A percentile compares a stretch with the other conserved stretches of the same genome.
Conservation (phyloP, 2,888 invertebrate species). For the Drosophila neonasuta region DNA sequence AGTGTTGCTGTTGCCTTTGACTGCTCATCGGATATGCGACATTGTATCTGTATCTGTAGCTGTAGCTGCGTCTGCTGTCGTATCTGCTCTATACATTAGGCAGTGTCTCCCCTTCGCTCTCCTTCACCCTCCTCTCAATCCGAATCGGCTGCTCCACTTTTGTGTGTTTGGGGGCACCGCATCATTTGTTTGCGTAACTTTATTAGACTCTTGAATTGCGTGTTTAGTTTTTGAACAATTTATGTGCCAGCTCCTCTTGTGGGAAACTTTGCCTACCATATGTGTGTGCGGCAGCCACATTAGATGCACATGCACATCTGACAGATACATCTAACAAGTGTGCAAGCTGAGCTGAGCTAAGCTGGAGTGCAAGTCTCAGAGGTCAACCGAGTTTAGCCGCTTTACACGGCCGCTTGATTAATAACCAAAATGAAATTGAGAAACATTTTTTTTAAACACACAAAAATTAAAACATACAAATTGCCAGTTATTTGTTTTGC, state of each 20-base stretch:
- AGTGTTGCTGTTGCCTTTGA: constrained; percentile 41
- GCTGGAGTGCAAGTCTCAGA: constrained; percentile 4
- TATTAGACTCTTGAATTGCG: constrained; percentile 77
- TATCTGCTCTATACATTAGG: constrained; percentile 64
- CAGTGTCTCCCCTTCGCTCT: constrained; percentile 20
- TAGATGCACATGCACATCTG: constrained; percentile 27
- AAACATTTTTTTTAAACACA: constrained; percentile 66
- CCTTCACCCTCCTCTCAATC: neutral
- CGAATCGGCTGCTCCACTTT: constrained; percentile 66
- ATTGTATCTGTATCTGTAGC: constrained; percentile 45
- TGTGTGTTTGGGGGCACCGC: constrained; percentile 65
- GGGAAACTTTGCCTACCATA: constrained; percentile 59
- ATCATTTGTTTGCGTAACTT: constrained; percentile 80
- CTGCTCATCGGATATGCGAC: constrained; percentile 44
- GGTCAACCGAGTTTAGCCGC: constrained; percentile 29
- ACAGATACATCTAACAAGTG: constrained; percentile 41
- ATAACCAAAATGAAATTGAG: constrained; percentile 79
- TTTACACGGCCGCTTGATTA: constrained; percentile 68
- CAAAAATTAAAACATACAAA: constrained; percentile 80
- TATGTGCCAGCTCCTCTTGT: constrained; percentile 60
- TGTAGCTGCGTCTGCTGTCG: constrained; percentile 38
- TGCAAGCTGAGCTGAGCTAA: constrained; percentile 16
- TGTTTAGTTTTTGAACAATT: constrained; percentile 76
- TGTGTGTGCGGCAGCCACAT: constrained; percentile 24
- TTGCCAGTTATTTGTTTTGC: constrained; percentile 80